Conservation (phyloP, 2,888 invertebrate species). For the Morinoia aosen region DNA sequence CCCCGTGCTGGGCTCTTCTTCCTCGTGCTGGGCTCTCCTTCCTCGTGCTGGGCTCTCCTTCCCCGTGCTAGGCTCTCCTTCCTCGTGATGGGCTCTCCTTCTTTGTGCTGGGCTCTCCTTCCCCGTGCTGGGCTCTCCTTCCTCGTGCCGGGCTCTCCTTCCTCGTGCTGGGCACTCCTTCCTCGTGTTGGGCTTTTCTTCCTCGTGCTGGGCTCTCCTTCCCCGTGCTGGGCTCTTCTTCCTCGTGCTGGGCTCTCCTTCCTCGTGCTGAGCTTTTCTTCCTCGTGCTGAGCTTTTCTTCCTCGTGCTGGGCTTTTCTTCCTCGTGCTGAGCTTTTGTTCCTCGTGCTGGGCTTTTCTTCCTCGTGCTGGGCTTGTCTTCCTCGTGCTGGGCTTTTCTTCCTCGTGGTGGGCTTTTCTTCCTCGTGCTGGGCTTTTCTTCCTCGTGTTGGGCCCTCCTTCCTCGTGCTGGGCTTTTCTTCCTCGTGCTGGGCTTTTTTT, state of each 20-base stretch:
- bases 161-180: background rate
- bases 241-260: background rate
- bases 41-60: background rate
- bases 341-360: background rate
- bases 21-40: background rate
- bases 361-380: background rate
- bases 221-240: background rate
- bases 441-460: conserved; percentile 20
- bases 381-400: background rate
- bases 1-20: background rate
- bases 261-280: background rate
- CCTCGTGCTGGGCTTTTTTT: background rate
- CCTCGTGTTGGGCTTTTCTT: background rate
- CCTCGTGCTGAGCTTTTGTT: background rate
- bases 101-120: background rate
- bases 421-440: background rate
- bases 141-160: background rate
- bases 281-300: background rate
- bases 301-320: background rate
- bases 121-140: background rate
- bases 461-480: background rate
- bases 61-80: background rate
- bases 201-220: background rate
- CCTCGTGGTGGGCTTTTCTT: background rate
- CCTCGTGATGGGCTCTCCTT: background rate